These are phyloP conservation scores for Amazona guildingii DNA, from an alignment of 2,113 vertebrate genomes.

Conservation along the genomic window DNA sequence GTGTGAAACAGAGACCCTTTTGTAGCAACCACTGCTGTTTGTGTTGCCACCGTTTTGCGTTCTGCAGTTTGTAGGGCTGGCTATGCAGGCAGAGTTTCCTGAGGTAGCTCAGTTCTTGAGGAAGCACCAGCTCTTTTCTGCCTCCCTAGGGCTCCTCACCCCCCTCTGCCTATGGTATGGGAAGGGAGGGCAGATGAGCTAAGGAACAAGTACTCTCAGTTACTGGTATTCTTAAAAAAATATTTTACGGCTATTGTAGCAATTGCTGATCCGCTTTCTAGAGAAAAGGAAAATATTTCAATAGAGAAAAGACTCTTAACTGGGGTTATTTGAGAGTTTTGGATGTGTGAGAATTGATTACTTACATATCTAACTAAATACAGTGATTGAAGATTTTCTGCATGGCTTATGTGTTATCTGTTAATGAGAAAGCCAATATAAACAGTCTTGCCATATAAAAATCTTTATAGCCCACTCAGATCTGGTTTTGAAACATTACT, in stretches of 20 bases:
- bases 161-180: background rate
- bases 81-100: background rate
- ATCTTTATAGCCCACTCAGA: background rate
- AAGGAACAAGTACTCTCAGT: background rate
- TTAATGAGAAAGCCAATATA: background rate
- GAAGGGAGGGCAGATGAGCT: background rate
- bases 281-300: background rate
- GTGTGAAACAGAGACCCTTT: rapidly evolving
- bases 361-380: background rate
- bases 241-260: background rate
- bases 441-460: background rate
- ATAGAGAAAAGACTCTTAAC: background rate
- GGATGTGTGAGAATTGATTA: background rate
- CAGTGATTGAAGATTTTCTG: background rate
- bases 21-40: background rate
- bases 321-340: background rate
- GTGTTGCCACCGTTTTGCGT: background rate
- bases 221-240: background rate
- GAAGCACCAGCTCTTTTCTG: background rate
- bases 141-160: background rate
- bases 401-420: background rate
- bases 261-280: background rate
- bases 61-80: background rate
- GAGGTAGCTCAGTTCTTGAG: background rate
- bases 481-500: background rate